phyloP scores from a whole-genome alignment of 2,797 vertebrate species.

The Pteropus rufus region DNA sequence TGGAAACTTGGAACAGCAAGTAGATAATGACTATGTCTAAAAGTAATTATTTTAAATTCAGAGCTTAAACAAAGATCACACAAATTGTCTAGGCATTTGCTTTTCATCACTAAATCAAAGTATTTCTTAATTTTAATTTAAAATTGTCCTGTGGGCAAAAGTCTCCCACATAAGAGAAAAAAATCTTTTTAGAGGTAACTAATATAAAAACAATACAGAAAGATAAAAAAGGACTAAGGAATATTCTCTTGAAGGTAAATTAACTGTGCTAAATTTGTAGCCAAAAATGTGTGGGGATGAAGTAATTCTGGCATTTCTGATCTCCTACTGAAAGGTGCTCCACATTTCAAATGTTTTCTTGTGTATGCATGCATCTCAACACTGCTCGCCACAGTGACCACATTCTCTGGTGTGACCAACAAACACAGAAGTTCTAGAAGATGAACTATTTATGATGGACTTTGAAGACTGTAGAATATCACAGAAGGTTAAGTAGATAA shows the following conservation, averaged over 20 bases:
- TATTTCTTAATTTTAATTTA: conserved; percentile 48
- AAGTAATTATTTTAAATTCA: conserved; percentile 50
- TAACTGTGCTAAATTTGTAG: neutral
- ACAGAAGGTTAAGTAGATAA: neutral
- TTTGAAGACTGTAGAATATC: neutral
- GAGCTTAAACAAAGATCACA: conserved; percentile 13
- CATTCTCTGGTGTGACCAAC: neutral
- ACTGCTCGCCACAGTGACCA: neutral
- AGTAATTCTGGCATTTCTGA: neutral
- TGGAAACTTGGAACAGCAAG: neutral
- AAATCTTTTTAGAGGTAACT: neutral
- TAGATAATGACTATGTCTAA: neutral
- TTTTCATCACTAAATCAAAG: conserved; percentile 30
- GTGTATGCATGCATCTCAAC: neutral
- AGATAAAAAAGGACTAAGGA: neutral
- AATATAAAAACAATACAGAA: neutral
- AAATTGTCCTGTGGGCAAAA: conserved; percentile 9
- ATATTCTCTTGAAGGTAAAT: neutral
- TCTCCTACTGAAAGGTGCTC: neutral
- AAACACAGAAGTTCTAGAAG: neutral
- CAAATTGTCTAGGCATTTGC: neutral
- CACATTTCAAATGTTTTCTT: neutral
- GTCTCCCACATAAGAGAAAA: neutral
- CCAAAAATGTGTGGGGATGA: conserved; percentile 4
- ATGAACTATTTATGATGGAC: neutral